Conservation (phyloP, 2,888 invertebrate species). For the Epirrita christyi region DNA sequence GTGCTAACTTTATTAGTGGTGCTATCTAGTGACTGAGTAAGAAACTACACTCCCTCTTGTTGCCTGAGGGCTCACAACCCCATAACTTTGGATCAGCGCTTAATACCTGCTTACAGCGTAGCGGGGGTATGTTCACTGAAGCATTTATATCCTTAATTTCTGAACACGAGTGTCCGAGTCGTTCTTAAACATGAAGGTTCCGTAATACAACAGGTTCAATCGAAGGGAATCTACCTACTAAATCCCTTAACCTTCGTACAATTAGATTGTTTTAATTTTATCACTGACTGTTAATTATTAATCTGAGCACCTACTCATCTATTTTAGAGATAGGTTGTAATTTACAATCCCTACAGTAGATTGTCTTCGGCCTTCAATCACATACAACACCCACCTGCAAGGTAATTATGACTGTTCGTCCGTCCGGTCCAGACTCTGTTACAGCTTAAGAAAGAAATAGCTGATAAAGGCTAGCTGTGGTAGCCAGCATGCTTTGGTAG, state of each 20-base stretch:
- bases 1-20: too few species aligned
- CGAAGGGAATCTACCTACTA: neutral
- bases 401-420: conserved; percentile 23
- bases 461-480: neutral
- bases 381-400: conserved; percentile 11
- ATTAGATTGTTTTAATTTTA: neutral
- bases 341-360: conserved; percentile 19
- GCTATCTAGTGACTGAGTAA: too few species aligned
- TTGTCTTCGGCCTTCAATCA: conserved; percentile 24
- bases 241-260: neutral
- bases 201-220: neutral
- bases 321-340: conserved; percentile 7
- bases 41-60: too few species aligned
- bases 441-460: conserved; percentile 3
- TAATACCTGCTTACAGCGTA: too few species aligned
- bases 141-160: too few species aligned
- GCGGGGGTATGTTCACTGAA: too few species aligned
- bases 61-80: too few species aligned
- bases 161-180: too few species aligned
- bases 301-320: neutral
- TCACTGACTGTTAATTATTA: neutral
- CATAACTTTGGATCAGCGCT: too few species aligned
- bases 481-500: too few species aligned
- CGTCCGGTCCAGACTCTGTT: conserved; percentile 7
- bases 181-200: neutral